Evolutionary conservation across 2,888 invertebrate species (phyloP).

Genomic region (Aleiodes testaceus): DNA sequence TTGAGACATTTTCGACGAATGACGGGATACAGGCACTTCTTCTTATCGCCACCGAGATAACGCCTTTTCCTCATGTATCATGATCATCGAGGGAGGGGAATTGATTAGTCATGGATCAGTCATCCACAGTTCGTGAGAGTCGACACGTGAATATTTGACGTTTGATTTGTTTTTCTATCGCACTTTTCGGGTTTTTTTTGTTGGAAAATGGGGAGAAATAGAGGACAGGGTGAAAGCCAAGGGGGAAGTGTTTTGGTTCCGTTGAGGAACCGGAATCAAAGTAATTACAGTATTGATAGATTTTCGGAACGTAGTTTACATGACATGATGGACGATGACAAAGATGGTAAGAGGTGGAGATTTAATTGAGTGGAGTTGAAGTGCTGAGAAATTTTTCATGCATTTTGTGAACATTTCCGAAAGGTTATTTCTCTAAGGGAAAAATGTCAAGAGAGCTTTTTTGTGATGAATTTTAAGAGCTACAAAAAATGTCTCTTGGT

Average conservation of each 20-base stretch:
- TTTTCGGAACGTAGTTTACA: conserved; percentile 64
- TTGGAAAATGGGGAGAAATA: background rate
- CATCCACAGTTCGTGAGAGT: conserved; percentile 7
- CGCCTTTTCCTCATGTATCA: conserved; percentile 32
- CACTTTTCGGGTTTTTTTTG: background rate
- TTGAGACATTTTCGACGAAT: conserved; percentile 3
- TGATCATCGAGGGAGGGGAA: conserved; percentile 20
- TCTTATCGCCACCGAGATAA: background rate
- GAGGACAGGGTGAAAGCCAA: conserved; percentile 40
- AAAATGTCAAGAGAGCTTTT: too few relatives aligned
- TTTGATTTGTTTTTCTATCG: background rate
- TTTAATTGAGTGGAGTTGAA: background rate
- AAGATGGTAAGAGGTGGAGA: conserved; percentile 55
- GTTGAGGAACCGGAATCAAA: conserved; percentile 55
- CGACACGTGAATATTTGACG: background rate
- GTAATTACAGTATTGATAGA: conserved; percentile 63
- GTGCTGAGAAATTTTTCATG: background rate
- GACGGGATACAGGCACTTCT: conserved; percentile 1
- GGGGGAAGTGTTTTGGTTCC: conserved; percentile 46
- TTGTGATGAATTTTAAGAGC: too few relatives aligned
- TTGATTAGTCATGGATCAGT: conserved; percentile 47
- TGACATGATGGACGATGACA: conserved; percentile 50
- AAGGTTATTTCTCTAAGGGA: background rate
- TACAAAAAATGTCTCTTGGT: too few relatives aligned
- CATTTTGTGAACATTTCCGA: too few relatives aligned